A percentile compares a stretch with the other conserved stretches of the same genome.
Evolutionary conservation across 2,797 vertebrate species (phyloP).

Genomic region (Chiloscyllium punctatum): DNA sequence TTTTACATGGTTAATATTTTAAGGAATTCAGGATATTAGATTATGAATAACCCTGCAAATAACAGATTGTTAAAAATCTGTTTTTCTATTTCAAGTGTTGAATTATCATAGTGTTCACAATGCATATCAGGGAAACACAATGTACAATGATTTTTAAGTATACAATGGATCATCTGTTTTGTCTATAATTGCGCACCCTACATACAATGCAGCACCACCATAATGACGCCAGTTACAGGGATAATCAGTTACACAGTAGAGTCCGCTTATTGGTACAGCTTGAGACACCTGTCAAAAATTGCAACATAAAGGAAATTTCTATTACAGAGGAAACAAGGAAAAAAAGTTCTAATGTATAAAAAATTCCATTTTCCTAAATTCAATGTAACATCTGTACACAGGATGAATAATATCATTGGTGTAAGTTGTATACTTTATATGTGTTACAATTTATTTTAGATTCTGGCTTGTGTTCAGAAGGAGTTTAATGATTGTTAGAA

Average conservation of each 20-base stretch:
- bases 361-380: neutral
- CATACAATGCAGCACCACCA: neutral
- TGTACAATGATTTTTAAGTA: neutral
- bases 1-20: constrained; percentile 4
- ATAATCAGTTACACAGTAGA: neutral
- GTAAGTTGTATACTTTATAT: too few relatives aligned
- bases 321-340: neutral
- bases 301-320: neutral
- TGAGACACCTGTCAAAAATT: neutral
- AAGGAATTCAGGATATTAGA: neutral
- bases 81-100: neutral
- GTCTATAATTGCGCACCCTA: neutral
- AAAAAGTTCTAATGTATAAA: neutral
- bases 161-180: neutral
- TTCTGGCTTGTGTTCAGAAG: too few relatives aligned
- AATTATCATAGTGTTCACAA: neutral
- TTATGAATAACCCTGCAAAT: neutral
- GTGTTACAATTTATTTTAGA: too few relatives aligned
- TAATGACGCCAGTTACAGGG: neutral
- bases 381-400: neutral
- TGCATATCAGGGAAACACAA: neutral
- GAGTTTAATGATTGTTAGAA: too few relatives aligned
- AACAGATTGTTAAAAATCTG: neutral
- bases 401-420: neutral
- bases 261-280: neutral